These are phyloP conservation scores for Cinara cedri DNA, from an alignment of 2,888 invertebrate species.

Conservation along the genomic window DNA sequence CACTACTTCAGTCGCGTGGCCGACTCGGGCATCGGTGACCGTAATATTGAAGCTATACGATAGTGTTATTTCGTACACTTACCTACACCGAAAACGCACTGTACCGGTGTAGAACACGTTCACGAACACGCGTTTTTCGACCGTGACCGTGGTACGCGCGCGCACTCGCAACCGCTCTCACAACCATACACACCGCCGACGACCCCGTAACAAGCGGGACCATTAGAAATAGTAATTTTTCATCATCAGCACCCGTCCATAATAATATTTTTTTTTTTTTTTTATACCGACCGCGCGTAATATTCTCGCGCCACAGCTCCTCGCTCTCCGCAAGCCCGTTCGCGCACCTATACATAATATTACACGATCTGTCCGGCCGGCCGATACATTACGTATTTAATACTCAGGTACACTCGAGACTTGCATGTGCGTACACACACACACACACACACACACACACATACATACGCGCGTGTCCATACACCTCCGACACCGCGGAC, in stretches of 20 bases:
- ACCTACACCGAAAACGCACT: constrained; percentile 30
- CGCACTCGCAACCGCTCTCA: constrained; percentile 2
- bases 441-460: no score
- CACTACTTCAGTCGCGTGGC: not conserved
- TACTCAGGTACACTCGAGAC: no score
- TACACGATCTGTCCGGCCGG: no score
- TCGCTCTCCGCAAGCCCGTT: not conserved
- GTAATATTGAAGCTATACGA: not conserved
- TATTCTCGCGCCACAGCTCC: not conserved
- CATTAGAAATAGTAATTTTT: constrained; percentile 55
- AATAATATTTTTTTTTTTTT: no score
- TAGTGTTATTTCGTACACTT: not conserved
- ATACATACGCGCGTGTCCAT: no score
- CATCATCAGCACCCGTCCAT: constrained; percentile 54
- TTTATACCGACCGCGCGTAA: constrained; percentile 4
- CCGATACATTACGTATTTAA: not conserved
- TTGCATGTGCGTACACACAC: no score
- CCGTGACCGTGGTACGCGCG: constrained; percentile 37
- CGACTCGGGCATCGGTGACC: not conserved
- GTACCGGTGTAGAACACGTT: constrained; percentile 48
- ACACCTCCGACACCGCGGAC: no score
- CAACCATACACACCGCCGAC: not conserved
- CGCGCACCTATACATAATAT: no score
- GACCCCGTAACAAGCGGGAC: constrained; percentile 48
- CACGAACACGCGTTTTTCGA: constrained; percentile 43